Base-by-base conservation (phyloP, 1,140 invertebrate genomes). In the Pogonomyrmex californicus region DNA sequence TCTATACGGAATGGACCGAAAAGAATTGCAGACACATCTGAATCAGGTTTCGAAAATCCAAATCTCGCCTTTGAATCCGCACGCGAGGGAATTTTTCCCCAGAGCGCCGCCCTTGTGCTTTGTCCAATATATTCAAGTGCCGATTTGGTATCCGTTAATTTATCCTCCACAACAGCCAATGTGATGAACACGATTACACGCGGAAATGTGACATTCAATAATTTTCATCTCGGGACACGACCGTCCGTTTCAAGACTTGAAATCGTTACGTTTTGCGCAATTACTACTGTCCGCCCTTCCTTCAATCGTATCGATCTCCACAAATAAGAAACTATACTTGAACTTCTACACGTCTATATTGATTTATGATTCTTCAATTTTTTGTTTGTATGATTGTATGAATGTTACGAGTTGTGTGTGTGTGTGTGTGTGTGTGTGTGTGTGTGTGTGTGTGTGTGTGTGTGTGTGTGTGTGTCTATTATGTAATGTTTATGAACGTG, bases 11-110 rank as follows among this genome's bases (percentile, higher is more conserved):
- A 97, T 98, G 38, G 97, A 97, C 1, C 97, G 97, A 96, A 95
- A 95, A 0, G 96, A 97, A 38, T 92, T 98, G 4, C 95, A 96
- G 63, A 96, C 96, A 33, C 97, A 98, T 87, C 93, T 98, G 44
- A 97, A 98, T 85, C 96, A 96, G 33, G 96, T 97, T 4, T 87
- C 90, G 0, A 68, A 91, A 6, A 97, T 98, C 91, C 95, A 98
- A 78, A 97, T 97, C 77, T 98, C 97, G 90, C 97, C 97, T 0
- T 94, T 99, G 0, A 98, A 99, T 95, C 98, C 98, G 0, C 93
- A 98, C 54, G 98, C 98, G 0, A 97, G 97, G 1, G 98, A 98
- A 91, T 98, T 98, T 94, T 96, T 98, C 10, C 98, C 98, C 0
- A 93, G 96, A 56, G 93, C 95, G n/a, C 95, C 96, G 77, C 93